phyloP scores from a whole-genome alignment of 2,113 vertebrate species.

The Muntiacus reevesi region DNA sequence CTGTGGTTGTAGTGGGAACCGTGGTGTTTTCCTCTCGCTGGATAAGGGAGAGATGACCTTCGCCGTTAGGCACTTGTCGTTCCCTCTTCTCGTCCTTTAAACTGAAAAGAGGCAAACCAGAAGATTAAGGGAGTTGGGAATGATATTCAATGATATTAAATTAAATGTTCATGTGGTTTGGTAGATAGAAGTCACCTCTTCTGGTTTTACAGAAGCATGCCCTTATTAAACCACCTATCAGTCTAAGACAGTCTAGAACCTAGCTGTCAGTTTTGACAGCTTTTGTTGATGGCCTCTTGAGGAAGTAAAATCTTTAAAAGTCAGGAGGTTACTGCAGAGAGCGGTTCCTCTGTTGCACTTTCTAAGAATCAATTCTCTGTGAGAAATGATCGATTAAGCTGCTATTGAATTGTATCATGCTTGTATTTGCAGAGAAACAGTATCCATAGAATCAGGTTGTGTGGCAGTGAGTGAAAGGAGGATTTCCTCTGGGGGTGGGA shows the following conservation, averaged over 20 bases:
- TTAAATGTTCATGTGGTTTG: neutral
- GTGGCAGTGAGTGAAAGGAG: neutral
- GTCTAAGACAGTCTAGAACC: neutral
- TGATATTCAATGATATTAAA: neutral
- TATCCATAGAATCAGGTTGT: neutral
- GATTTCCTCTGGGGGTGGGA: neutral
- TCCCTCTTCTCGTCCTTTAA: neutral
- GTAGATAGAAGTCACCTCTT: neutral
- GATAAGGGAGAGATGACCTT: neutral
- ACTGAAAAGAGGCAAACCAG: neutral
- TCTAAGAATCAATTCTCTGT: neutral
- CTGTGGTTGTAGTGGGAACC: neutral
- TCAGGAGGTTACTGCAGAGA: neutral
- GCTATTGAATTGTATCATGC: neutral
- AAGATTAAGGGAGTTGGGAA: neutral
- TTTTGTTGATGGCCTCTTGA: neutral
- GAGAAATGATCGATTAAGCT: neutral
- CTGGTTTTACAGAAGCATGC: neutral
- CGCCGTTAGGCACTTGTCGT: neutral
- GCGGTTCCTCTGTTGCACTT: neutral
- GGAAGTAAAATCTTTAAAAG: neutral
- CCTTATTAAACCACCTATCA: neutral
- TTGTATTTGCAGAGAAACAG: neutral
- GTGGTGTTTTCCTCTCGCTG: fast-evolving
- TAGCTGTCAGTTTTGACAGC: neutral